A percentile compares a stretch with the other conserved stretches of the same genome.
Conservation (phyloP, 2,888 invertebrate genomes). For the Oscheius onirici region DNA sequence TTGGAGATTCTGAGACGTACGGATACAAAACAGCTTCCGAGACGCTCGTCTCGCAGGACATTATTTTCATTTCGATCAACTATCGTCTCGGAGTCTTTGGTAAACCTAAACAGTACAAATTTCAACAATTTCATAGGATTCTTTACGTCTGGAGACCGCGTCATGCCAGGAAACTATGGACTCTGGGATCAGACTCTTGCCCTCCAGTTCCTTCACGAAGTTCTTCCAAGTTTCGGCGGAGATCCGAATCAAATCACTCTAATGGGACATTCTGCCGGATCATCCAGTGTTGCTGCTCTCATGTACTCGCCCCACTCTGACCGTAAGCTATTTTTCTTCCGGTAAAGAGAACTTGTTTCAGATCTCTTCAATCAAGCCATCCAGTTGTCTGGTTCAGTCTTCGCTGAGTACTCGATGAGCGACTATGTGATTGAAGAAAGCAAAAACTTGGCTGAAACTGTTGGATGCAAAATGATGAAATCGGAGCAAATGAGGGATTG, state of each 20-base stretch:
- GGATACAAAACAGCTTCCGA: conserved; percentile 54
- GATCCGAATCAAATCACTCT: conserved; percentile 52
- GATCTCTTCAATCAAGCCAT: conserved; percentile 57
- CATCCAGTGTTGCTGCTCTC: conserved; percentile 51
- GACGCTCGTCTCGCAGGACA: conserved; percentile 50
- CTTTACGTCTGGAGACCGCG: conserved; percentile 54
- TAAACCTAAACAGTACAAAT: not conserved
- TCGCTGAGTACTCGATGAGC: conserved; percentile 52
- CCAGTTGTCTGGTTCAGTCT: conserved; percentile 56
- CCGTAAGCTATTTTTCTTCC: conserved; percentile 36
- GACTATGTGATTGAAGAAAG: conserved; percentile 55
- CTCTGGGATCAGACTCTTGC: conserved; percentile 58
- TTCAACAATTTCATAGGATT: conserved; percentile 40
- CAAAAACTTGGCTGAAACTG: conserved; percentile 42
- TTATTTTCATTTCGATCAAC: conserved; percentile 57
- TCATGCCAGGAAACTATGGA: conserved; percentile 58
- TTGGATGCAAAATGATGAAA: conserved; percentile 45
- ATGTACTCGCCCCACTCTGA: conserved; percentile 58
- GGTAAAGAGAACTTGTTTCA: conserved; percentile 29
- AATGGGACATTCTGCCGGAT: conserved; percentile 55
- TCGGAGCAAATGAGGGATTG: conserved; percentile 49
- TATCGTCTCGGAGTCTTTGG: conserved; percentile 57
- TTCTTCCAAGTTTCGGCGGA: conserved; percentile 57
- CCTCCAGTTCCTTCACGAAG: conserved; percentile 54
- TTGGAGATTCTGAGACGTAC: conserved; percentile 44